These are phyloP conservation scores for Deilephila elpenor DNA, from an alignment of 2,888 invertebrate species.

Conservation along the genomic window DNA sequence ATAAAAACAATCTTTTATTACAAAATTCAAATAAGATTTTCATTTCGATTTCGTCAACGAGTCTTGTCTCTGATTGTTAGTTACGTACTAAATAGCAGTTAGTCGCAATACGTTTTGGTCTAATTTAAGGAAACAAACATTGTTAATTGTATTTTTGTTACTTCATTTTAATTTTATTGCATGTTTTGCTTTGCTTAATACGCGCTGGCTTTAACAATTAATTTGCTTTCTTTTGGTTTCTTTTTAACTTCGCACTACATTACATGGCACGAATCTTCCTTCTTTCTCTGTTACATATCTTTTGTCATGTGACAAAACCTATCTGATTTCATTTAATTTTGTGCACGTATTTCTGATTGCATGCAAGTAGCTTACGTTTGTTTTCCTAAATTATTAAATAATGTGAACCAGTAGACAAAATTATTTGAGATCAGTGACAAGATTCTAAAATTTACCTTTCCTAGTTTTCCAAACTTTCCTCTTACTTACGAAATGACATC, in stretches of 20 bases:
- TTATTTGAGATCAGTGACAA: constrained; percentile 84
- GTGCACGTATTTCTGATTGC: constrained; percentile 68
- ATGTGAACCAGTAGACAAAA: constrained; percentile 58
- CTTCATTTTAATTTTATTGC: constrained; percentile 57
- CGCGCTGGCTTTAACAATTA: constrained; percentile 52
- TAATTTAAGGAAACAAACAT: constrained; percentile 57
- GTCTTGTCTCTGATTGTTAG: constrained; percentile 78
- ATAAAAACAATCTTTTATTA: constrained; percentile 81
- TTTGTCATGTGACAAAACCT: constrained; percentile 37
- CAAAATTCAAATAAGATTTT: constrained; percentile 73
- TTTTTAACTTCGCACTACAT: constrained; percentile 48
- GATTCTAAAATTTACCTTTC: constrained; percentile 66
- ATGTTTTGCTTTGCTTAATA: constrained; percentile 65
- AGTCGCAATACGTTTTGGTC: constrained; percentile 54
- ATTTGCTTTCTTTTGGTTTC: constrained; percentile 41
- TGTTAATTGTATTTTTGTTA: constrained; percentile 50
- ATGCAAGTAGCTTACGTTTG: constrained; percentile 55
- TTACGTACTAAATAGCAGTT: constrained; percentile 56
- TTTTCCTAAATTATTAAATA: constrained; percentile 48
- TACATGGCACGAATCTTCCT: constrained; percentile 39
- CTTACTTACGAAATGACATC: constrained; percentile 59
- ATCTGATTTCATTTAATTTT: constrained; percentile 82
- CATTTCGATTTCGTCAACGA: constrained; percentile 62
- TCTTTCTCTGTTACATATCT: constrained; percentile 38
- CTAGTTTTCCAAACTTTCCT: constrained; percentile 56